Conservation (phyloP, 2,888 invertebrate species). For the Glyphotaelius pellucidus region DNA sequence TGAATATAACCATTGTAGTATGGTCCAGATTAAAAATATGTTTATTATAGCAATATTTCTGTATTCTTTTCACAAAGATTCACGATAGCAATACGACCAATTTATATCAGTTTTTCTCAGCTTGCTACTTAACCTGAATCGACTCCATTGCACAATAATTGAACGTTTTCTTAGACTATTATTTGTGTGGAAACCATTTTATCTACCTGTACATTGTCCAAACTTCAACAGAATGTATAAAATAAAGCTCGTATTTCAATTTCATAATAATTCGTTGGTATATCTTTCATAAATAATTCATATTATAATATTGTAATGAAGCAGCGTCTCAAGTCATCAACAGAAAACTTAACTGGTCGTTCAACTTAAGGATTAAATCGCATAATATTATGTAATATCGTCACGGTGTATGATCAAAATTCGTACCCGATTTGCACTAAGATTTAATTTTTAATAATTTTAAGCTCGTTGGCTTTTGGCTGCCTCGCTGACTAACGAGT, state of each 20-base stretch:
- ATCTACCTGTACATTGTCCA: neutral
- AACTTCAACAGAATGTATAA: neutral
- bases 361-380: neutral
- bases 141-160: neutral
- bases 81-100: neutral
- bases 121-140: neutral
- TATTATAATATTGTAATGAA: neutral
- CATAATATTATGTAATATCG: neutral
- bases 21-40: neutral
- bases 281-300: neutral
- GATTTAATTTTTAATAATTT: neutral
- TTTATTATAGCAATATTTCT: neutral
- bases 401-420: neutral
- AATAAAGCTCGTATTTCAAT: neutral
- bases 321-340: neutral
- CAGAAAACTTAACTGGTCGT: neutral
- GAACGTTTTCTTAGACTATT: neutral
- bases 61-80: neutral
- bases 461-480: neutral
- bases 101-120: neutral
- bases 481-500: neutral
- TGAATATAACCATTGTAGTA: slow-evolving; percentile 38
- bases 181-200: neutral
- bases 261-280: neutral
- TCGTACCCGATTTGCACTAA: neutral